A percentile compares a stretch with the other conserved stretches of the same genome.
Conservation (phyloP, 1,140 invertebrate species). For the Papilio machaon region DNA sequence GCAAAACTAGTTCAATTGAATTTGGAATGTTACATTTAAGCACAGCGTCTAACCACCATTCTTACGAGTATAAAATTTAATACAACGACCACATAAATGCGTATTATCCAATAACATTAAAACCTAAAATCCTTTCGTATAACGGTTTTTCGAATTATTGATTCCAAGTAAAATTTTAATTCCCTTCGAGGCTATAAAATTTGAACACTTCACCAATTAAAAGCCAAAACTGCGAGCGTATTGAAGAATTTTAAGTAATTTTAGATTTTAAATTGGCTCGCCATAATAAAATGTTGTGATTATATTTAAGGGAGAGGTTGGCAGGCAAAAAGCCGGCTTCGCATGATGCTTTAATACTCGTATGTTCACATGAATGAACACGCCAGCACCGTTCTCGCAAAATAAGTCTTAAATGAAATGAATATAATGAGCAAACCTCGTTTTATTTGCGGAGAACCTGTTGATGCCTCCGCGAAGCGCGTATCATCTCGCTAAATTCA, state of each 20-base stretch:
- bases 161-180: constrained; percentile 21
- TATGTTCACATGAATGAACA: constrained; percentile 69
- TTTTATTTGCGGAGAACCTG: constrained; percentile 69
- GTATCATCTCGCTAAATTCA: not conserved
- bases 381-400: constrained; percentile 48
- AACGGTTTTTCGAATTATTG: constrained; percentile 10
- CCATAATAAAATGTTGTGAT: constrained; percentile 43
- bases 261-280: constrained; percentile 37
- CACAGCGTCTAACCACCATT: not conserved
- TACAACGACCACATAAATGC: not conserved
- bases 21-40: constrained; percentile 27
- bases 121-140: not conserved
- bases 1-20: constrained; percentile 43
- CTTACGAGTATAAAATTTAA: not conserved
- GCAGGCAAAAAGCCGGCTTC: constrained; percentile 42
- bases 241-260: constrained; percentile 21
- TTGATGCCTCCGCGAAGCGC: constrained; percentile 40
- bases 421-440: constrained; percentile 53
- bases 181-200: constrained; percentile 16
- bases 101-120: not conserved
- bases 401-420: constrained; percentile 59
- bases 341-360: constrained; percentile 46
- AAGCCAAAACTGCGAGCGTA: constrained; percentile 18
- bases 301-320: constrained; percentile 39
- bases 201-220: constrained; percentile 38